Base-by-base conservation (phyloP, 2,888 invertebrate genomes). In the Cyclophora punctaria region DNA sequence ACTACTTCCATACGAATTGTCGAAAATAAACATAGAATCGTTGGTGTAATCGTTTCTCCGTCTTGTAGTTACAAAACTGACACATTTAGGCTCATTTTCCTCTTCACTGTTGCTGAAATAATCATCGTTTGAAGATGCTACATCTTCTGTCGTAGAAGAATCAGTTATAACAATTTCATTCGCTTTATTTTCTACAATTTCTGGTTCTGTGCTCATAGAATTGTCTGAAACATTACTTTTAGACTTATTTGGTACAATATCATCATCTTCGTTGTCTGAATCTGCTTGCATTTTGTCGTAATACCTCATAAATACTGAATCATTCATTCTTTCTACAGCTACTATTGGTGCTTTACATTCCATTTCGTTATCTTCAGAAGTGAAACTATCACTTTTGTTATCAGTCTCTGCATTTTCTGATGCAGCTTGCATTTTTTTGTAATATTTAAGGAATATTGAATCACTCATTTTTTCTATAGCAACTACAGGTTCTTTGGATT, bases 31-130 rank as follows among this genome's bases (percentile, higher is more conserved):
- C 54, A 80, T 63, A 3, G 81, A 77, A 57, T 79, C 67, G 58
- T 76, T 78, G 42, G 64, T 64, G 2, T 69, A 44, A 57, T 75
- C 71, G 68, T 80, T 79, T 53, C 75, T 69, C 65, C 75, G 75
- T 69, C 87, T 78, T 41, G 80, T 86, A 47, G 83, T 87, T 3
- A 88, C 83, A 74, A 83, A 88, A 67, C 79, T 82, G 4, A 78
- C 55, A 56, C 63, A 72, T 61, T 56, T 43, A 43, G 42, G 4
- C 42, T 3, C n/a, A n/a, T 43, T 45, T 4, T 53, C 52, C 5
- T 51, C 57, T 4, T 52, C 53, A 50, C 49, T 43, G 37, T n/a
- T 45, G 33, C 35, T 54, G 41, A 34, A 47, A 45, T 62, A 60
- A 48, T 63, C 62, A 43, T 58, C 57, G 52, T 59, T 66, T 42